These are phyloP conservation scores for Drosophila kanapiae DNA, from an alignment of 1,140 invertebrate species.

Conservation along the genomic window DNA sequence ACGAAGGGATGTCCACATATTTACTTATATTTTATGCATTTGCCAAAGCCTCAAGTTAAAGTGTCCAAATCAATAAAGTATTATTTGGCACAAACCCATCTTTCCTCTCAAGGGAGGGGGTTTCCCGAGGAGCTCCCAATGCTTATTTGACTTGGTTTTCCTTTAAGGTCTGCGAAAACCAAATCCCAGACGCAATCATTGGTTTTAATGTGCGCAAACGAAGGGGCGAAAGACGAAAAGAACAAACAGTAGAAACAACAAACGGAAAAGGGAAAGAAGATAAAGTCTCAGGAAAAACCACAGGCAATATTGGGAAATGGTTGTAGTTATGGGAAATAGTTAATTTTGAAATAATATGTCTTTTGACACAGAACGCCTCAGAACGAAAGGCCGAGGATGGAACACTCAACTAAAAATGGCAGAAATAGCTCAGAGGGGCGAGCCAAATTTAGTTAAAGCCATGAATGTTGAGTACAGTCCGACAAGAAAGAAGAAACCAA, in stretches of 20 bases:
- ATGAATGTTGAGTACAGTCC: too few relatives aligned
- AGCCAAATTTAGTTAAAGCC: too few relatives aligned
- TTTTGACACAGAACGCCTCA: not conserved
- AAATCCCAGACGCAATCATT: conserved; percentile 60
- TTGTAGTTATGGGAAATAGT: not conserved
- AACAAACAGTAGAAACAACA: conserved; percentile 21
- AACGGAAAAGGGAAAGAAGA: not conserved
- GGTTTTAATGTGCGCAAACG: conserved; percentile 55
- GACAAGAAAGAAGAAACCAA: too few relatives aligned
- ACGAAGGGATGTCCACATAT: conserved; percentile 5
- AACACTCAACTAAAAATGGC: not conserved
- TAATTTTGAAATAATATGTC: not conserved
- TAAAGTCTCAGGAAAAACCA: not conserved
- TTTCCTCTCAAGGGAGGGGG: not conserved
- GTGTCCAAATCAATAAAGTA: conserved; percentile 54
- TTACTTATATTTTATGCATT: conserved; percentile 14
- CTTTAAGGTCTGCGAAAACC: conserved; percentile 55
- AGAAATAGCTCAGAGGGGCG: too few relatives aligned
- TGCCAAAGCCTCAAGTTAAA: conserved; percentile 29
- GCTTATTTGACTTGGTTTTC: conserved; percentile 49
- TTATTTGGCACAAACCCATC: conserved; percentile 32
- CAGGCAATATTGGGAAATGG: not conserved
- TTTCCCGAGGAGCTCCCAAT: conserved; percentile 23
- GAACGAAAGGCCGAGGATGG: not conserved
- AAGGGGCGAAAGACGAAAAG: conserved; percentile 38